Evolutionary conservation across 2,797 vertebrate genomes (phyloP), one percentile per base, ranked within the genome.

Genomic region (Sebastolobus alascanus): DNA sequence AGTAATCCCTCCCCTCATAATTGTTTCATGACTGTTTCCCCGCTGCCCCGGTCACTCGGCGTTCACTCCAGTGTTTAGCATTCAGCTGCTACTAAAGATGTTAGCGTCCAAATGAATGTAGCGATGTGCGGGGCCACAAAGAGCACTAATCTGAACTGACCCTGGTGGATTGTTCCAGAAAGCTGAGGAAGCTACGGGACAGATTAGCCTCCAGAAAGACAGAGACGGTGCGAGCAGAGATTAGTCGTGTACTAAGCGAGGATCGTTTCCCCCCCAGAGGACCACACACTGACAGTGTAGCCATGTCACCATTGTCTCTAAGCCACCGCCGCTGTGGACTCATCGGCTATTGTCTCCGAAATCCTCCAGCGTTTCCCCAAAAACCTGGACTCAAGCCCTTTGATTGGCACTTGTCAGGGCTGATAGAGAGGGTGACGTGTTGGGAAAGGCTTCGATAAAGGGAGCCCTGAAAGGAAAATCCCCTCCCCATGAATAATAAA

Each of bases 211-310:
- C 92, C 95, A 96, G 95, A 97, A 96, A 96, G 96, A 96, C 92
- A 94, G 95, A 97, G 97, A 96, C 90, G 96, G 94, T 95, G 91
- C 86, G 91, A 81, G 95, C 94, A 96, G 97, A 98, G 98, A 98
- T 98, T 98, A 99, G 96, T 95, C 93, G 74, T 94, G 94, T 96
- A 95, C 94, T 94, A 91, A 95, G 93, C 95, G 35, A 95, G 95
- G 90, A 85, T 94, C 91, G 88, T 90, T 87, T 92, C 93, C 92
- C 89, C 84, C 87, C 88, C 84, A n/a, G 78, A 85, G 94, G 98
- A 99, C 98, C 98, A 99, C 98, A 99, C 98, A 99, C 97, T 97
- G 96, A 95, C 96, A 96, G 93, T 93, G 95, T 94, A 95, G 95
- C 95, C 94, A 89, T 95, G 94, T 92, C 94, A 88, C 93, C 88